phyloP scores from a whole-genome alignment of 1,140 invertebrate genomes.

The Bombus polaris region DNA sequence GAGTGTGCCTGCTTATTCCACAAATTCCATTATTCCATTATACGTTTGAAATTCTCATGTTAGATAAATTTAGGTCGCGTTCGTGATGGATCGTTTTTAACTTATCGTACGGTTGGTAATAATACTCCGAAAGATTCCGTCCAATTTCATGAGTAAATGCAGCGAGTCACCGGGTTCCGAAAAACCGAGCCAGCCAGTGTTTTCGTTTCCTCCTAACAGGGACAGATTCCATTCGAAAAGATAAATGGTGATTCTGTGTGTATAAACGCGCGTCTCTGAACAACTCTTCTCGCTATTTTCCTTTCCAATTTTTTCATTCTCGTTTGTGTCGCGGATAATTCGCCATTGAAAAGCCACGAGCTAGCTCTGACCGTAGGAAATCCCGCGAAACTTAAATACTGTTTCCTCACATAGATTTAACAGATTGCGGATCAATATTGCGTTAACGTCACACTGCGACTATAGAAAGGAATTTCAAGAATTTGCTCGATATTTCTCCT shows the following conservation, averaged over 20 bases:
- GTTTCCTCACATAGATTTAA: not conserved
- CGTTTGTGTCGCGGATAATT: not conserved
- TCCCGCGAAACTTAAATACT: not conserved
- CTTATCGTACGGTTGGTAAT: not conserved
- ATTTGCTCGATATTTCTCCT: no score
- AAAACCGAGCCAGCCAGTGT: not conserved
- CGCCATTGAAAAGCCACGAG: not conserved
- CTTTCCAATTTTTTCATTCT: not conserved
- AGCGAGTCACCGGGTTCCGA: not conserved
- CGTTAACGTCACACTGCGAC: not conserved
- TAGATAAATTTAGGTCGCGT: not conserved
- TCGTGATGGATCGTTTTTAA: not conserved
- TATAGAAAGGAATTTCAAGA: no score
- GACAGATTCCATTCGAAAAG: conserved; percentile 25
- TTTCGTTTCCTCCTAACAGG: conserved; percentile 12
- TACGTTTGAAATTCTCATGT: not conserved
- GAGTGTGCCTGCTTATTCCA: not conserved
- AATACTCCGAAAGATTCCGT: not conserved
- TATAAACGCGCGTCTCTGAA: not conserved
- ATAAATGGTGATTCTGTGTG: conserved; percentile 33
- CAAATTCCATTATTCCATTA: not conserved
- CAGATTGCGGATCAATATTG: not conserved
- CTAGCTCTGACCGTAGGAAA: not conserved
- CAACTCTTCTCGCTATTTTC: not conserved
- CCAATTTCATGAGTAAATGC: conserved; percentile 8